Evolutionary conservation across 2,797 vertebrate species (phyloP).

Genomic region (Dallia pectoralis): DNA sequence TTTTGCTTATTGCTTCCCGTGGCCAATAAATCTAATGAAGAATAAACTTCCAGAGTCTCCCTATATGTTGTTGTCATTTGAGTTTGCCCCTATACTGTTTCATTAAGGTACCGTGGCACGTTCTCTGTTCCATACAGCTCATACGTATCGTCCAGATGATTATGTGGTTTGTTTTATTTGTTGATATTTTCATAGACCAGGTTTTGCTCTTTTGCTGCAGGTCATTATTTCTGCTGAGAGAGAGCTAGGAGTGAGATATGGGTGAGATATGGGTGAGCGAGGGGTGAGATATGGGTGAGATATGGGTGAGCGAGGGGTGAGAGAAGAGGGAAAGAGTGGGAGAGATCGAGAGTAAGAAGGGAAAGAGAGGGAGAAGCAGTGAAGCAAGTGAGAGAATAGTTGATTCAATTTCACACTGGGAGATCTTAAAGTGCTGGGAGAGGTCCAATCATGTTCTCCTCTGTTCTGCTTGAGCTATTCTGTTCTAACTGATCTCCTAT

Average conservation of each 20-base stretch:
- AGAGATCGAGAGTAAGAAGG: no score
- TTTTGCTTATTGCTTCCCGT: neutral
- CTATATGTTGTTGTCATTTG: neutral
- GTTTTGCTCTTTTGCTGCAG: no score
- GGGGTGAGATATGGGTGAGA: neutral
- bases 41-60: neutral
- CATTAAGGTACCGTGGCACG: conserved; percentile 2
- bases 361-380: neutral
- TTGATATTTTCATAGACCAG: no score
- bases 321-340: no score
- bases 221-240: neutral
- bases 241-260: neutral
- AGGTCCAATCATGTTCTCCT: neutral
- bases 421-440: neutral
- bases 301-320: neutral
- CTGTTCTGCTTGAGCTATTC: no score
- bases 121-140: neutral
- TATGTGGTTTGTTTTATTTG: neutral
- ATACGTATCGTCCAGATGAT: neutral
- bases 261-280: neutral
- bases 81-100: conserved; percentile 12
- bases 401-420: neutral
- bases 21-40: conserved; percentile 8
- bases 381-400: neutral
- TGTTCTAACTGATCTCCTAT: no score